These are phyloP conservation scores for Drosophila chauvacae DNA, from an alignment of 1,140 invertebrate species.

Conservation along the genomic window DNA sequence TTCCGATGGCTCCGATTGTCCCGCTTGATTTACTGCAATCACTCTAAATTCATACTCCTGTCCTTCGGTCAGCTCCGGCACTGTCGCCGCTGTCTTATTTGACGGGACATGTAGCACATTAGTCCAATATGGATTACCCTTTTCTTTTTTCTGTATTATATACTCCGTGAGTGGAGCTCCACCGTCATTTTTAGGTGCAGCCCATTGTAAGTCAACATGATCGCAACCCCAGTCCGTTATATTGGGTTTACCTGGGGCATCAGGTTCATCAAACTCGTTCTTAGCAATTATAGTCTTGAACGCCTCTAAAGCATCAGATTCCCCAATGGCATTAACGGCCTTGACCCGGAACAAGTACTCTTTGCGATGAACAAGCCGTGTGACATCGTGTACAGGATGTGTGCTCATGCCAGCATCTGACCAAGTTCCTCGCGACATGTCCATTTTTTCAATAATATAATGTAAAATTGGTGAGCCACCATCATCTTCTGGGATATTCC, in stretches of 20 bases:
- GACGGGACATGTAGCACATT: conserved; percentile 94
- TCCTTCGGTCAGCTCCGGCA: conserved; percentile 95
- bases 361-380: conserved; percentile 95
- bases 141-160: conserved; percentile 98
- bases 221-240: conserved; percentile 97
- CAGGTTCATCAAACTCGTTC: conserved; percentile 97
- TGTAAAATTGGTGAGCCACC: conserved; percentile 97
- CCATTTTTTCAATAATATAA: conserved; percentile 99
- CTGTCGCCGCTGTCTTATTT: conserved; percentile 90
- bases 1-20: conserved; percentile 97
- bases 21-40: conserved; percentile 97
- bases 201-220: conserved; percentile 96
- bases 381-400: conserved; percentile 92
- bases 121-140: conserved; percentile 96
- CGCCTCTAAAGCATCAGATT: conserved; percentile 96
- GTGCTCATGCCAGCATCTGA: conserved; percentile 95
- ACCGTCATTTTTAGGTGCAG: conserved; percentile 93
- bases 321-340: conserved; percentile 97
- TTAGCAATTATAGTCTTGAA: conserved; percentile 95
- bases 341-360: conserved; percentile 96
- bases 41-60: conserved; percentile 99
- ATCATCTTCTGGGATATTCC: conserved; percentile 94
- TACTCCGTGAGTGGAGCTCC: conserved; percentile 97
- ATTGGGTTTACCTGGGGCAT: conserved; percentile 94
- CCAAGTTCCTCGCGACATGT: conserved; percentile 97